These are phyloP conservation scores for Phallusia fumigata DNA, from an alignment of 23 tunicate species.

Conservation along the genomic window DNA sequence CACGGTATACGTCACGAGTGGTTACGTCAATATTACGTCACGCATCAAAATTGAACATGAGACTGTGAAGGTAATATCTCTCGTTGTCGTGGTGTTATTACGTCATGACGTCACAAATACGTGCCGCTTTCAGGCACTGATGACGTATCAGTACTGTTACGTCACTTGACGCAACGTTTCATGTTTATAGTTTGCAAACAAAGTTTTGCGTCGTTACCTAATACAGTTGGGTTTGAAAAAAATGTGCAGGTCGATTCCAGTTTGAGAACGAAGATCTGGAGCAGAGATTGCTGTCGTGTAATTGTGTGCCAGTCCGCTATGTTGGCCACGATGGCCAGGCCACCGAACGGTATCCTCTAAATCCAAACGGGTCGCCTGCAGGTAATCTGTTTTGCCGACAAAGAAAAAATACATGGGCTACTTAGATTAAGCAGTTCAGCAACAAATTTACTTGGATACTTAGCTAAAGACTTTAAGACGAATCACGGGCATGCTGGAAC, in stretches of 20 bases:
- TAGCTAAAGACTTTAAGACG: background rate
- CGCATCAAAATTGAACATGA: too few species aligned
- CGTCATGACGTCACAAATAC: too few species aligned
- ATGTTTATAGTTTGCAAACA: too few species aligned
- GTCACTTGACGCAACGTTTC: too few species aligned
- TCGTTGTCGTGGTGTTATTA: too few species aligned
- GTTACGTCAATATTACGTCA: background rate
- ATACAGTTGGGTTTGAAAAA: background rate
- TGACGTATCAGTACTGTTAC: too few species aligned
- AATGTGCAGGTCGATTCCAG: constrained; percentile 47
- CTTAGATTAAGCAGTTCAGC: background rate
- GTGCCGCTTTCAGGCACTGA: too few species aligned
- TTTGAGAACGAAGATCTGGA: constrained; percentile 23
- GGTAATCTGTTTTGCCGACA: background rate
- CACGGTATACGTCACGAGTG: background rate
- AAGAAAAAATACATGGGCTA: background rate
- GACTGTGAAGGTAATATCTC: too few species aligned
- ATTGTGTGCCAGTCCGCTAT: constrained; percentile 41
- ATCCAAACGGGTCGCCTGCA: constrained; percentile 77
- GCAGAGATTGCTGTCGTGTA: background rate
- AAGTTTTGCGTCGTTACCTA: too few species aligned
- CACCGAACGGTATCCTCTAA: constrained; percentile 65
- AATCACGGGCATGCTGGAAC: too few species aligned
- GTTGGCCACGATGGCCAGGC: constrained; percentile 61
- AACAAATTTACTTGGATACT: background rate